These are phyloP conservation scores for Fratercula arctica DNA, from an alignment of 2,797 vertebrate species.

Conservation along the genomic window DNA sequence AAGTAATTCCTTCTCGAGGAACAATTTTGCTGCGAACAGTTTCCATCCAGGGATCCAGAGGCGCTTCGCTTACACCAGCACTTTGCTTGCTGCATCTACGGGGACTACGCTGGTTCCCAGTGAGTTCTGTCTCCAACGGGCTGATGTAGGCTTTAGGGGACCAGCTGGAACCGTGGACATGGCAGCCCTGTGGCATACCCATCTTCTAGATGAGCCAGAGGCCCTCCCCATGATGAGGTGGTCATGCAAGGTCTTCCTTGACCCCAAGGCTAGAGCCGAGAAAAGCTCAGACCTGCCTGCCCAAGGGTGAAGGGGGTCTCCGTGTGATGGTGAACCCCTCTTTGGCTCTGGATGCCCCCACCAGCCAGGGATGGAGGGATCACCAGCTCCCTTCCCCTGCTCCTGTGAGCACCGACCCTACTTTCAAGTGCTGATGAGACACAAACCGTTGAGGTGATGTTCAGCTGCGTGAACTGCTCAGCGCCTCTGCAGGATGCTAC, in stretches of 20 bases:
- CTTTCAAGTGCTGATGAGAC: not conserved
- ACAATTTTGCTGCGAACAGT: not conserved
- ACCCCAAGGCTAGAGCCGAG: not conserved
- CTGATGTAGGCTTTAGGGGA: not conserved
- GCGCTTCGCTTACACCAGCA: not conserved
- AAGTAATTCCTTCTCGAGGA: not conserved
- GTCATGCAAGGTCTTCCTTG: not conserved
- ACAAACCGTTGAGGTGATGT: not conserved
- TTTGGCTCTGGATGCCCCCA: not conserved
- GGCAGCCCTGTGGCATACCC: not conserved
- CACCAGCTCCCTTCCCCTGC: not conserved
- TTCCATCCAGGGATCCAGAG: not conserved
- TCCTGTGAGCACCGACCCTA: not conserved
- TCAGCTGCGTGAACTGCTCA: not conserved
- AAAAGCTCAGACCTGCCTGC: not conserved
- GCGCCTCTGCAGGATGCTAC: not conserved
- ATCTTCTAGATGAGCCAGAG: not conserved
- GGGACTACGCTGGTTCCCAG: not conserved
- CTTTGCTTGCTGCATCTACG: not conserved
- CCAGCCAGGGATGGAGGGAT: not conserved
- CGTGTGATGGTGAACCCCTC: not conserved
- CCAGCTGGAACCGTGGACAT: not conserved
- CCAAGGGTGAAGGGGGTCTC: not conserved
- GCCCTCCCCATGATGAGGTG: not conserved
- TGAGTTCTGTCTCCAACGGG: not conserved